Conservation (phyloP, 1,140 invertebrate genomes). For the Muscidifurax raptorellus region DNA sequence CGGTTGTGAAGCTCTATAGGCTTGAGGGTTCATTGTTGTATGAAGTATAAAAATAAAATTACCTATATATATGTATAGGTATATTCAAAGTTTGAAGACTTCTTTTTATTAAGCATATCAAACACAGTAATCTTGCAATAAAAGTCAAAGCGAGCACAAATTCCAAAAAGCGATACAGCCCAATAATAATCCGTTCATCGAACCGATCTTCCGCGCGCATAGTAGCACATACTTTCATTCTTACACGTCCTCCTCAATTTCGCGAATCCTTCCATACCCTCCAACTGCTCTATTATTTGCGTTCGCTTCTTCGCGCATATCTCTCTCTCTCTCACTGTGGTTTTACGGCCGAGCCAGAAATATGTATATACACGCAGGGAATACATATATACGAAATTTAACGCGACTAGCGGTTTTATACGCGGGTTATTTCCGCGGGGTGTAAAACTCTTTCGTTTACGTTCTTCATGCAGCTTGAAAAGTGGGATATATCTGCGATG, state of each 20-base stretch:
- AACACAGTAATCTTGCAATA: too few relatives aligned
- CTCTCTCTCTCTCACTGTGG: not conserved
- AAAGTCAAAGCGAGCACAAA: too few relatives aligned
- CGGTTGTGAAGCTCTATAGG: too few relatives aligned
- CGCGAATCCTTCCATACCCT: not conserved
- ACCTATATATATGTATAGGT: not conserved
- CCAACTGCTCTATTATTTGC: constrained; percentile 24
- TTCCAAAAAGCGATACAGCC: too few relatives aligned
- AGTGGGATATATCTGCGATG: not conserved
- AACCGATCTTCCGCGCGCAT: too few relatives aligned
- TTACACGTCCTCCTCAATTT: not conserved
- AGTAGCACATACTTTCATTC: too few relatives aligned
- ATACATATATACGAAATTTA: not conserved
- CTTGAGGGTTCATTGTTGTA: not conserved
- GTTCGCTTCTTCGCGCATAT: too few relatives aligned
- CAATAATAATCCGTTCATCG: too few relatives aligned
- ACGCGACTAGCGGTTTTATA: not conserved
- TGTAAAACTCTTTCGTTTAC: constrained; percentile 21
- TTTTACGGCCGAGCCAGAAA: not conserved
- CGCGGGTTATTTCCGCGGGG: constrained; percentile 17
- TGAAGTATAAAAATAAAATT: not conserved
- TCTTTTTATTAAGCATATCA: too few relatives aligned
- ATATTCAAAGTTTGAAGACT: not conserved
- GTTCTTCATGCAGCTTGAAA: not conserved
- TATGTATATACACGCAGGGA: not conserved